Evolutionary conservation across 2,113 vertebrate species (phyloP), one percentile per base, ranked within the genome.

Genomic region (Pelodiscus sinensis): DNA sequence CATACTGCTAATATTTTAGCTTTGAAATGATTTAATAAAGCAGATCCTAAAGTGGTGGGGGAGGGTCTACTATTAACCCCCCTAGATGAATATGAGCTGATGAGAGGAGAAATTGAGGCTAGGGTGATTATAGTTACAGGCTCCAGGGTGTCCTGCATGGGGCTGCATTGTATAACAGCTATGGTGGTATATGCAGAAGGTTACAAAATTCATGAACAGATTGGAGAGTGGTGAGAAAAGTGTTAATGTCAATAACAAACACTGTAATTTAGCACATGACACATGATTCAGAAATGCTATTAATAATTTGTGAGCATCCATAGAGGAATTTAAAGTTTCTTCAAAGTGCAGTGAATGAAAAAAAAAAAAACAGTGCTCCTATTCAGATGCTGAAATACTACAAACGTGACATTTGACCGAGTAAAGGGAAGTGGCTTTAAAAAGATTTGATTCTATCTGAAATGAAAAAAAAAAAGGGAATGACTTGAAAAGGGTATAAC

Each of bases 401-500:
- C 31, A 15, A 35, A 2, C 18, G 35, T 89, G 80, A 14, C 52
- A 62, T 83, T 56, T 56, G 62, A 12, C 12, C 1, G 18, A 71
- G 75, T n/a, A 78, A 71, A 78, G 77, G 44, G 71, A 25, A 75
- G 50, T 25, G 24, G 44, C 58, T 93, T 79, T 50, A 29, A 90
- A 51, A 85, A n/a, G 88, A 58, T 38, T 93, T 79, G 68, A 75
- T 58, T 87, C 79, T 4, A 1, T 78, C 86, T 54, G 27, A 55
- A 31, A 5, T 1, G 35, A 44, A 54, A 54, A 54, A 92, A 73
- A 51, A 89, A 54, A 2, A 3, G 54, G 16, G 60, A 78, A 65
- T 7, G 79, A 83, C 14, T 24, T 51, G 60, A 85, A 91, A 94
- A 27, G 87, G 93, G 83, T 51, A 79, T 52, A 35, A 5, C 80